Evolutionary conservation across 2,888 invertebrate genomes (phyloP).

Genomic region (Linnaemya vulpina): DNA sequence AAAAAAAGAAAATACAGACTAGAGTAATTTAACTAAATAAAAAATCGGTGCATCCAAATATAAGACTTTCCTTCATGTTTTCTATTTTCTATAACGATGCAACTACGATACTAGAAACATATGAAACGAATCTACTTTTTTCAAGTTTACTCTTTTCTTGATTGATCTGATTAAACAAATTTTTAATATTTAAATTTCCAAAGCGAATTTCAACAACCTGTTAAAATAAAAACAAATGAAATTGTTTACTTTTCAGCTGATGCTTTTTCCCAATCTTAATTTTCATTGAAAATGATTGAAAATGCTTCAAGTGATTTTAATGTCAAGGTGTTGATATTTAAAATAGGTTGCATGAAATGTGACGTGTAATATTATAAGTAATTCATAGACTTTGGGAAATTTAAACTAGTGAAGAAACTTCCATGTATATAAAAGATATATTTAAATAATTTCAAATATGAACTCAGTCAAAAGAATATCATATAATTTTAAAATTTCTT

Average conservation of each 20-base stretch:
- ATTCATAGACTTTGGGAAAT: constrained; percentile 3
- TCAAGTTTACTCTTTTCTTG: too few species aligned
- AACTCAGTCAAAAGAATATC: constrained; percentile 22
- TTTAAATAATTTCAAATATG: constrained; percentile 3
- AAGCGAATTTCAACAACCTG: constrained; percentile 47
- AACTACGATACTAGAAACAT: too few species aligned
- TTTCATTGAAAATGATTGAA: constrained; percentile 23
- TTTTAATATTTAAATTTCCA: not conserved
- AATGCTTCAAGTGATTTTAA: constrained; percentile 39
- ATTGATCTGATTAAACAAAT: too few species aligned
- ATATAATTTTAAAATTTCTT: constrained; percentile 19
- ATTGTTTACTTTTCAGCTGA: constrained; percentile 28
- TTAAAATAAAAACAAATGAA: constrained; percentile 16
- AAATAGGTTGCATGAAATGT: not conserved
- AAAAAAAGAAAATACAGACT: too few species aligned
- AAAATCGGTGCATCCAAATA: too few species aligned
- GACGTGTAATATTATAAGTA: not conserved
- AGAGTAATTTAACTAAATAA: too few species aligned
- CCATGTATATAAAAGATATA: constrained; percentile 5
- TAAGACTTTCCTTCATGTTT: too few species aligned
- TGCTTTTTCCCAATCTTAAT: not conserved
- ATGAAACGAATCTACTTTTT: too few species aligned
- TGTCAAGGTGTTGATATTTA: constrained; percentile 59
- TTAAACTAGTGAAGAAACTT: not conserved
- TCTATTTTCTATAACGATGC: too few species aligned